phyloP scores from a whole-genome alignment of 2,888 invertebrate genomes.

The Mactromeris polynyma region DNA sequence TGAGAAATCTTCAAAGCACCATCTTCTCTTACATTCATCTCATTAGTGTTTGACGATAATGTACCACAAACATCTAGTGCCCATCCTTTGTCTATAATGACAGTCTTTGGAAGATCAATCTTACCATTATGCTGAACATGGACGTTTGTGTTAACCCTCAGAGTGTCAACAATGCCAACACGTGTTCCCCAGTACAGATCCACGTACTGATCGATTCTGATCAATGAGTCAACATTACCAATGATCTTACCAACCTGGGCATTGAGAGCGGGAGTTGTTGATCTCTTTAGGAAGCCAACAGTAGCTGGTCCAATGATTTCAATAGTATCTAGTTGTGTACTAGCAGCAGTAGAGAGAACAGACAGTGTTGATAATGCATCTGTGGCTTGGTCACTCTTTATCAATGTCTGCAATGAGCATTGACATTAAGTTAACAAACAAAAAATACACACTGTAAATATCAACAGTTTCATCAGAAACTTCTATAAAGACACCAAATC shows the following conservation, averaged over 20 bases:
- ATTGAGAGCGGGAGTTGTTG: conserved; percentile 52
- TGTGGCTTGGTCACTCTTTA: conserved; percentile 65
- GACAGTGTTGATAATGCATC: conserved; percentile 64
- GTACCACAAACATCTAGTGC: conserved; percentile 74
- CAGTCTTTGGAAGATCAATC: conserved; percentile 72
- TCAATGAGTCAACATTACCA: conserved; percentile 59
- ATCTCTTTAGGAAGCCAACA: conserved; percentile 68
- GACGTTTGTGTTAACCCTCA: conserved; percentile 63
- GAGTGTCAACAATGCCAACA: conserved; percentile 44
- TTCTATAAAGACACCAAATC: too few relatives aligned
- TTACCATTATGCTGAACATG: conserved; percentile 69
- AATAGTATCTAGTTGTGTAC: conserved; percentile 62
- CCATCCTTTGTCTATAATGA: conserved; percentile 68
- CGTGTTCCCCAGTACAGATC: conserved; percentile 65
- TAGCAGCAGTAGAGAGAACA: conserved; percentile 57
- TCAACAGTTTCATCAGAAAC: too few relatives aligned
- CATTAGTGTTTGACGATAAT: conserved; percentile 66
- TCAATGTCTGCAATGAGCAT: conserved; percentile 58
- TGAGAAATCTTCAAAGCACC: conserved; percentile 68
- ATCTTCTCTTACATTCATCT: conserved; percentile 63
- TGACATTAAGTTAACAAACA: too few relatives aligned
- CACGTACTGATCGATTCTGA: conserved; percentile 66
- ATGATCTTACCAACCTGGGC: conserved; percentile 67
- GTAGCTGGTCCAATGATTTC: conserved; percentile 49
- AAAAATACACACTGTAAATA: too few relatives aligned